Conservation (phyloP, 1,140 invertebrate genomes). For the Ceratina japonica region DNA sequence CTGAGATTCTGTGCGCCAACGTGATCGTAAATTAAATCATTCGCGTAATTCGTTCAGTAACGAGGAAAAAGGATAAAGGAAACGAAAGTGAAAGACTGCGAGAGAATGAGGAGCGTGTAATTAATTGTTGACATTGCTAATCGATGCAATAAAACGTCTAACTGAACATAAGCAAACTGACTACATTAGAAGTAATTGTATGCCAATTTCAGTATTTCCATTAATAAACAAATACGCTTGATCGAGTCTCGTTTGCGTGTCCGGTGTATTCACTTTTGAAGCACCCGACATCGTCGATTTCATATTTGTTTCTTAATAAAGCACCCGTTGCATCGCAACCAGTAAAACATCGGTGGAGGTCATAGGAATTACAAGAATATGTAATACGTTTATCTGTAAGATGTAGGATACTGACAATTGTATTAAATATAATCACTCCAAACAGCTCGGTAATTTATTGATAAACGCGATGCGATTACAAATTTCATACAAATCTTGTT, state of each 20-base stretch:
- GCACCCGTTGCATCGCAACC: background rate
- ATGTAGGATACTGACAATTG: background rate
- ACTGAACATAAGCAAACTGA: constrained; percentile 29
- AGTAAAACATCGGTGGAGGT: background rate
- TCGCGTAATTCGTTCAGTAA: constrained; percentile 29
- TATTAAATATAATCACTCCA: background rate
- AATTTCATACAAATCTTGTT: no score
- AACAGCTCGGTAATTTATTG: background rate
- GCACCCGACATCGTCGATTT: background rate
- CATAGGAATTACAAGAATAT: background rate
- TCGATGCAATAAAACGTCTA: constrained; percentile 41
- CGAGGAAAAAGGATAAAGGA: background rate
- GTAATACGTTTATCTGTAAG: no score
- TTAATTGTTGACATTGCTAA: constrained; percentile 46
- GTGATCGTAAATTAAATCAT: constrained; percentile 62
- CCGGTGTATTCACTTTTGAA: background rate
- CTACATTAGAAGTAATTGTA: constrained; percentile 64
- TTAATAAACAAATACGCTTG: constrained; percentile 62
- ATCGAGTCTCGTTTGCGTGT: constrained; percentile 14
- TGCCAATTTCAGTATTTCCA: constrained; percentile 69
- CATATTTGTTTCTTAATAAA: background rate
- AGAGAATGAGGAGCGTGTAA: constrained; percentile 10
- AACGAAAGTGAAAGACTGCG: background rate
- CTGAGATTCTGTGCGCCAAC: constrained; percentile 66
- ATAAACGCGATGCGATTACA: background rate